phyloP scores from a whole-genome alignment of 2,113 vertebrate genomes.

The Ranitomeya variabilis region DNA sequence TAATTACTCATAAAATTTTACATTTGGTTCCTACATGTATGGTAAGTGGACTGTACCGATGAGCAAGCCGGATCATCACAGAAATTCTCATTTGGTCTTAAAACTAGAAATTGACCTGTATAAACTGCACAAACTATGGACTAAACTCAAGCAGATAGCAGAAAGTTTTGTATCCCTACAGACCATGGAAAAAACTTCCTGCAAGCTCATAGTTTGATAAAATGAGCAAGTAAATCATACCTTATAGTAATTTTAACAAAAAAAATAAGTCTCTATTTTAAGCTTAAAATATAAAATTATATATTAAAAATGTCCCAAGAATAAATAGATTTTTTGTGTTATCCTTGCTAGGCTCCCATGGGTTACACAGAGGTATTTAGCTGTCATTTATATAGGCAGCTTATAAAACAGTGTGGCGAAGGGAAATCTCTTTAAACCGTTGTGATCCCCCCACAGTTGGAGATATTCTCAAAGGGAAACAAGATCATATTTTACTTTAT shows the following conservation, averaged over 20 bases:
- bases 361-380: slow-evolving; percentile 55
- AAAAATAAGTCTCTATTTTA: background rate
- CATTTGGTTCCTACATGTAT: too few relatives aligned
- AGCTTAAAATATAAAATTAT: background rate
- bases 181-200: too few relatives aligned
- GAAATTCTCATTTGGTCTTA: too few relatives aligned
- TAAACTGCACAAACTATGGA: too few relatives aligned
- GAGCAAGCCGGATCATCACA: too few relatives aligned
- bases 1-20: too few relatives aligned
- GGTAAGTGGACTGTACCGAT: too few relatives aligned
- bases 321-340: background rate
- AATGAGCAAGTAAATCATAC: background rate
- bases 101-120: too few relatives aligned
- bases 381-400: slow-evolving; percentile 57
- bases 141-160: too few relatives aligned
- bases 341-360: slow-evolving; percentile 26
- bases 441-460: slow-evolving; percentile 25
- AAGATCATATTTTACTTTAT: slow-evolving; percentile 48
- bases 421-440: slow-evolving; percentile 53
- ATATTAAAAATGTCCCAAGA: background rate
- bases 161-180: too few relatives aligned
- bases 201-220: too few relatives aligned
- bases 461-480: slow-evolving; percentile 58
- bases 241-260: background rate
- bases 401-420: slow-evolving; percentile 56